Evolutionary conservation across 2,113 vertebrate species (phyloP), one percentile per base, ranked within the genome.

Genomic region (Lycocorax pyrrhopterus): DNA sequence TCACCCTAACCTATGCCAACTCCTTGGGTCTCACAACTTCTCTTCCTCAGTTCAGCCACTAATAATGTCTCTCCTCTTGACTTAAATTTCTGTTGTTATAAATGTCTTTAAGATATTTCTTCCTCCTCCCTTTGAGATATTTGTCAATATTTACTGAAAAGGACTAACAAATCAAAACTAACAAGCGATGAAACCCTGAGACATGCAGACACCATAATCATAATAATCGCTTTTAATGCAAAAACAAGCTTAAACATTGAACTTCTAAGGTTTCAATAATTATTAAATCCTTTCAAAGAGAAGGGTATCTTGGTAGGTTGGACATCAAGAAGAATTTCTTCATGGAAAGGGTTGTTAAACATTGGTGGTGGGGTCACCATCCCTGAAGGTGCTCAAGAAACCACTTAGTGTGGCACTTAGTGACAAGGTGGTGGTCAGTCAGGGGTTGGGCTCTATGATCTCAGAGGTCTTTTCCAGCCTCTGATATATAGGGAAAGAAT

Each of bases 331-430:
- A 68, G 30, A 71, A 51, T 43, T 55, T 71, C 26, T 43, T 56
- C 18, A 56, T 13, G 43, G 26, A 33, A 63, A 63, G 15, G 15
- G 15, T 1, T 77, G 10, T 32, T 69, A 69, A 69, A 62, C 41
- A 43, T 13, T 33, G 35, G 35, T 77, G 27, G 27, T 49, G 32
- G 15, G 17, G 21, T 37, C 27, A 49, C 35, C 44, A 67, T 35
- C 10, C 55, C 35, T 55, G 21, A 5, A 63, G 15, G 32, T 33
- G 35, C 19, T 71, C 49, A 44, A 71, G 43, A 71, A 49, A 56
- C 4, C 8, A 33, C 15, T 43, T 12, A 41, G 33, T 0, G 0
- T 16, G 22, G 35, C 35, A 49, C 47, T 55, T 23, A 69, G 12
- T 13, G 30, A 55, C 55, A 55, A 69, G 16, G 5, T 76, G n/a